Conservation (phyloP, 2,888 invertebrate genomes). For the Drosophila pseudotalamancana region DNA sequence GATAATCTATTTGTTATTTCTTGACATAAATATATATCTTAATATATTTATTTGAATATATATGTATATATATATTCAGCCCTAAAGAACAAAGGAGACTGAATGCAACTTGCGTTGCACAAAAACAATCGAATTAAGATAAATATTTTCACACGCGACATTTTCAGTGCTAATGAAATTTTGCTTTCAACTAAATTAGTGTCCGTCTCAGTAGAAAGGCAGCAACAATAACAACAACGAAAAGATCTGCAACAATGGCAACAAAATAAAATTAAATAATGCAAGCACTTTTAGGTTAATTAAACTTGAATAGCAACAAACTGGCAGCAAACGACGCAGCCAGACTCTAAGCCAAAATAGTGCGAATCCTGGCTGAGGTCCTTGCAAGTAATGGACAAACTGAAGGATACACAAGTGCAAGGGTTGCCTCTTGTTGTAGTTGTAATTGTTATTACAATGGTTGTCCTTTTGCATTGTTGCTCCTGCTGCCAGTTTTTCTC, state of each 20-base stretch:
- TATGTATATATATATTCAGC: not conserved
- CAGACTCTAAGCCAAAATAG: conserved; percentile 55
- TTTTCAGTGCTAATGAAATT: conserved; percentile 77
- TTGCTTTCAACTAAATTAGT: conserved; percentile 76
- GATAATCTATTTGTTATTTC: conserved; percentile 1
- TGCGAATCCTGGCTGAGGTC: conserved; percentile 24
- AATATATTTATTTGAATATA: too few relatives aligned
- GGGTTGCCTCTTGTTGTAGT: conserved; percentile 43
- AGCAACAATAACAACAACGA: conserved; percentile 12
- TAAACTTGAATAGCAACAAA: conserved; percentile 76
- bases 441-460: conserved; percentile 78
- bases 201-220: conserved; percentile 33
- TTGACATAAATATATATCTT: not conserved
- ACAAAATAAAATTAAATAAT: conserved; percentile 78
- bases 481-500: conserved; percentile 10
- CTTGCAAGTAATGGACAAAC: conserved; percentile 9
- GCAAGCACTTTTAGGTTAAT: conserved; percentile 81
- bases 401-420: conserved; percentile 40
- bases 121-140: conserved; percentile 65
- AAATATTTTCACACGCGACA: conserved; percentile 77
- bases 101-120: conserved; percentile 19
- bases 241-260: conserved; percentile 19
- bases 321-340: conserved; percentile 57
- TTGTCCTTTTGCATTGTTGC: conserved; percentile 62
- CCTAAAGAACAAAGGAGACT: conserved; percentile 14